Conservation (phyloP, 2,113 vertebrate species). For the Bubo bubo region DNA sequence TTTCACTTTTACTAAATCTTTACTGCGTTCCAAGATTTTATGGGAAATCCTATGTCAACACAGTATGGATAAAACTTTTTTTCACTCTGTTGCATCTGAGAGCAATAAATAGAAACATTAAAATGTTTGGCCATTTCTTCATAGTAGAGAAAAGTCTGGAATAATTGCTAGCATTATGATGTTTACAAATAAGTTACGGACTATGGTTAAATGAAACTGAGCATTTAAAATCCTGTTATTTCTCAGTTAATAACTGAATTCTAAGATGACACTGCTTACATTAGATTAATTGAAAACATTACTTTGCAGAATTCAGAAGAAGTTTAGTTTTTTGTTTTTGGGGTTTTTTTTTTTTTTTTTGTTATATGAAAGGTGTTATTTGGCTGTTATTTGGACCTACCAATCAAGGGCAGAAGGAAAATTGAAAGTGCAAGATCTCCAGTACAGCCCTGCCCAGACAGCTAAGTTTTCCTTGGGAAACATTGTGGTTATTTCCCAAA, state of each 20-base stretch:
- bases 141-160: not conserved
- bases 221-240: not conserved
- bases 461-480: not conserved
- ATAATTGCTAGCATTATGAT: not conserved
- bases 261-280: not conserved
- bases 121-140: not conserved
- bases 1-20: conserved; percentile 5
- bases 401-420: not conserved
- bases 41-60: not conserved
- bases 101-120: conserved; percentile 12
- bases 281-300: not conserved
- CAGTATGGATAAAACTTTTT: not conserved
- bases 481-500: not conserved
- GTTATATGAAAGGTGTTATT: not conserved
- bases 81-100: not conserved
- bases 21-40: conserved; percentile 5
- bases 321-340: too few relatives aligned
- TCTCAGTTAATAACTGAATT: not conserved
- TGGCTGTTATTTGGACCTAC: not conserved
- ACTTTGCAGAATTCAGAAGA: not conserved
- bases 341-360: too few relatives aligned
- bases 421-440: not conserved
- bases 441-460: not conserved
- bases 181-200: not conserved
- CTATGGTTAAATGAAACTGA: not conserved